A percentile compares a stretch with the other conserved stretches of the same genome.
phyloP scores from a whole-genome alignment of 2,113 vertebrate genomes.

The Pangasianodon hypophthalmus region DNA sequence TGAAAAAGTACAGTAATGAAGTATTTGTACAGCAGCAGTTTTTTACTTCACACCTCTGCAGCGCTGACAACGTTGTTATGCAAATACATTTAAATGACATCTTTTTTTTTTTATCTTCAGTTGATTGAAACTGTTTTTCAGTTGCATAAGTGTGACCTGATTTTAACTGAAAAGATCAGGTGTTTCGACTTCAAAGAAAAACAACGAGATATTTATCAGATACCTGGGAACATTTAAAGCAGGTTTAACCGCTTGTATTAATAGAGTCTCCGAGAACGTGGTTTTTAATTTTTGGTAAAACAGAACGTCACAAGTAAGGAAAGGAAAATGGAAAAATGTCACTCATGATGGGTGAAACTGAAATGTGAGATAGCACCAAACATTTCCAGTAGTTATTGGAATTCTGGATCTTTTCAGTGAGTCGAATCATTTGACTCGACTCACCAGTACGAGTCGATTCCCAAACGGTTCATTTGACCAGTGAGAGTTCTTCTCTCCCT shows the following conservation, averaged over 20 bases:
- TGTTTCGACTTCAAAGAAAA: neutral
- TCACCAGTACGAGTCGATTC: neutral
- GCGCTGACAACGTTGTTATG: neutral
- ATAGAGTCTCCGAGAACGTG: neutral
- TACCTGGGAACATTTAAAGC: neutral
- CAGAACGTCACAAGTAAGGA: neutral
- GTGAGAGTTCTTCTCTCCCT: neutral
- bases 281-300: neutral
- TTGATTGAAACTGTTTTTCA: neutral
- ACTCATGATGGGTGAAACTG: neutral
- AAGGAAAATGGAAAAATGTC: neutral
- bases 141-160: neutral
- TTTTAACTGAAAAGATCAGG: neutral
- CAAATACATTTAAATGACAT: neutral
- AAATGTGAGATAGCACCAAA: neutral
- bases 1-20: neutral
- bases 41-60: neutral
- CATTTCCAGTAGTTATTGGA: neutral
- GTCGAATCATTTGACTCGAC: neutral
- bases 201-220: neutral
- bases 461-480: neutral
- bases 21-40: neutral
- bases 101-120: neutral
- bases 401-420: neutral
- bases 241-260: conserved; percentile 2